Base-by-base conservation (phyloP, 2,113 vertebrate species). In the Carassius carassius region DNA sequence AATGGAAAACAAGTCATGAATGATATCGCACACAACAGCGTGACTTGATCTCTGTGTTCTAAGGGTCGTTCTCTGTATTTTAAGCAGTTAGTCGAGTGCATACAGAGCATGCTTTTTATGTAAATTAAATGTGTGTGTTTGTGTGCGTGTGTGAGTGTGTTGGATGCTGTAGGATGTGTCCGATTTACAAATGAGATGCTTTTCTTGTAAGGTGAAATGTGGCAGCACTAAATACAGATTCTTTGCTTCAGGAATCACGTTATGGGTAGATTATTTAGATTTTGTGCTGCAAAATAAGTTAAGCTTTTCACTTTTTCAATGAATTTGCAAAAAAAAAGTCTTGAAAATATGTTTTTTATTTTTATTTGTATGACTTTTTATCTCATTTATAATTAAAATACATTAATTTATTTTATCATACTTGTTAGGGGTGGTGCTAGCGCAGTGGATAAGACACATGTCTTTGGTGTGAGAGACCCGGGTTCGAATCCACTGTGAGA, bases 161-260 rank as follows among this genome's bases (percentile, higher is more conserved):
- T 75, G 44, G 13, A 13, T 54, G 17, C 51, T 4, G 25, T 76
- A 32, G 75, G 51, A 60, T 37, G 75, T 78, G 58, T 25, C 35
- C 25, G 58, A 19, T 79, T 25, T 79, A 63, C 21, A 47, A 63
- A 79, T 79, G 35, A 63, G 56, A 79, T 79, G 56, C 21, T 58
- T 77, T 58, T 77, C 29, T 77, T 78, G 56, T 37, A 73, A 19
- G 5, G 37, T 73, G 13, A 32, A 32, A 2, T 67, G 3, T 32
- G 65, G 65, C 14, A 54, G 56, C 12, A 3, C 3, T 78, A 2
- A 35, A n/a, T 35, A 11, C 5, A 8, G 51, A 37, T n/a, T 7
- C 6, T 35, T 37, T 37, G 19, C 21, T 47, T 47, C n/a, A 23
- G 58, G 10, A 56, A 77, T 78, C 56, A 23, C 12, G 8, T 62